Percentiles rank a stretch among this genome's conserved stretches.
Evolutionary conservation across 2,888 invertebrate species (phyloP).

Genomic region (Caenorhabditis sinica): DNA sequence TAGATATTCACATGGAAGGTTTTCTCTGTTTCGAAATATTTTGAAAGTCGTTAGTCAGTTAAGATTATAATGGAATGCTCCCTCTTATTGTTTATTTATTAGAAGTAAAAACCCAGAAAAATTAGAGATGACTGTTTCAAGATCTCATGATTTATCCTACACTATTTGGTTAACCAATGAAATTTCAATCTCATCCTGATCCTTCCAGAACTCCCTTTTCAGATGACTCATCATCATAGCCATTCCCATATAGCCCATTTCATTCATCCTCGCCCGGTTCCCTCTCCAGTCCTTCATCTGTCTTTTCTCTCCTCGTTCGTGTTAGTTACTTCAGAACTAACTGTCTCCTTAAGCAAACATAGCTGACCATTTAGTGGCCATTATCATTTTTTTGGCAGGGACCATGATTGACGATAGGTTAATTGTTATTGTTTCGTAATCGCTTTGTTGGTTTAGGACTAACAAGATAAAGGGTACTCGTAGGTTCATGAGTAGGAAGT

Average conservation of each 20-base stretch:
- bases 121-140: too few species aligned
- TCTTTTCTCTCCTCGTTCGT: background rate
- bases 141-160: too few species aligned
- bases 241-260: background rate
- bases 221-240: background rate
- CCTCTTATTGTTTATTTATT: too few species aligned
- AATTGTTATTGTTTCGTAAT: background rate
- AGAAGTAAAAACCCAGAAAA: too few species aligned
- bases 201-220: background rate
- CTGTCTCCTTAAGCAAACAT: conserved; percentile 3
- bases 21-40: too few species aligned
- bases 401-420: conserved; percentile 3
- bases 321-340: conserved; percentile 28
- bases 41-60: too few species aligned
- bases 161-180: too few species aligned
- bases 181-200: too few species aligned
- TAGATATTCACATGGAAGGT: too few species aligned
- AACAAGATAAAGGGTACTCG: too few species aligned
- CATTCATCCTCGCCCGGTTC: background rate
- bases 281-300: background rate
- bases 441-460: background rate
- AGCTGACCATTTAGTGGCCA: conserved; percentile 6
- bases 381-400: conserved; percentile 7
- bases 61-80: too few species aligned
- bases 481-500: too few species aligned